Evolutionary conservation across 2,888 invertebrate species (phyloP).

Genomic region (Clistopyga incitator): DNA sequence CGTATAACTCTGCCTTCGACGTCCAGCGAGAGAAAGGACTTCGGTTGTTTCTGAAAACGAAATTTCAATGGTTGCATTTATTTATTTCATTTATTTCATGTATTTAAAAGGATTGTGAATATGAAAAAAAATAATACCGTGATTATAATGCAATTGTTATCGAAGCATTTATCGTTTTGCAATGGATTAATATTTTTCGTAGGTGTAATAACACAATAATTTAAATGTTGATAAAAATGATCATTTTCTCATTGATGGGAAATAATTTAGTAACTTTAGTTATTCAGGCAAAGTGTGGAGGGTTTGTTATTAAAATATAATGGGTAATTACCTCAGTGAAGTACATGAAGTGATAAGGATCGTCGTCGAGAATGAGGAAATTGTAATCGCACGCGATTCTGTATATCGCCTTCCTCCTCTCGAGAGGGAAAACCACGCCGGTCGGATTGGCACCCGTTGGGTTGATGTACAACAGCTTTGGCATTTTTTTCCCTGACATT

Average conservation of each 20-base stretch:
- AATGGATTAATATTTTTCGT: no score
- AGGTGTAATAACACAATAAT: no score
- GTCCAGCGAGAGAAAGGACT: slow-evolving; percentile 91
- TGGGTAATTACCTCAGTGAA: slow-evolving; percentile 86
- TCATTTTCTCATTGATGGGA: no score
- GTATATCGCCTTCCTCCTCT: slow-evolving; percentile 89
- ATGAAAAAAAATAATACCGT: not conserved
- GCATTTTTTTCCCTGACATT: slow-evolving; percentile 86
- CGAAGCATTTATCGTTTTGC: no score
- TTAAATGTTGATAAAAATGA: no score
- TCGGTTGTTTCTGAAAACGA: slow-evolving; percentile 85
- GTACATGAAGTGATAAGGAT: slow-evolving; percentile 92
- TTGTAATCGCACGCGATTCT: slow-evolving; percentile 91
- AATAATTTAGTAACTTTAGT: not conserved
- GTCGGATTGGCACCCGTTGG: slow-evolving; percentile 92
- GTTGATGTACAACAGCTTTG: slow-evolving; percentile 90
- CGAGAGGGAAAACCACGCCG: slow-evolving; percentile 88
- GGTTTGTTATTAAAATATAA: not conserved
- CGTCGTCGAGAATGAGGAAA: slow-evolving; percentile 92
- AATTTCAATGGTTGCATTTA: not conserved
- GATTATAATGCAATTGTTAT: no score
- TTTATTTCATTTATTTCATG: no score
- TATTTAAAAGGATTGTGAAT: no score
- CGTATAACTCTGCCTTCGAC: slow-evolving; percentile 91
- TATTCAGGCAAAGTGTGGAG: not conserved